Percentiles rank a stretch among this genome's conserved stretches.
Conservation (phyloP, 2,113 vertebrate genomes). For the Myanophis thanlyinensis region DNA sequence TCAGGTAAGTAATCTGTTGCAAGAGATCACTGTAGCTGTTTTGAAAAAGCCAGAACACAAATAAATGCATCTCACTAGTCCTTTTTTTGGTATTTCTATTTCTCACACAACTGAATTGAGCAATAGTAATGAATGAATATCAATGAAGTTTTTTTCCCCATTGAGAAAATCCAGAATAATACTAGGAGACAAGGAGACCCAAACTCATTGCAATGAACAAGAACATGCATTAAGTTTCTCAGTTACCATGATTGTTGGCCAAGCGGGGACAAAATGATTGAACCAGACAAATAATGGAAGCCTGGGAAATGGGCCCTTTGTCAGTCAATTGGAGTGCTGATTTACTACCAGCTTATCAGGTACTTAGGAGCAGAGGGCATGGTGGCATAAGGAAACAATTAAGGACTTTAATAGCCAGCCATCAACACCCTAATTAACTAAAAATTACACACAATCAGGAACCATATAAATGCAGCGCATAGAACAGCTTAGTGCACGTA, state of each 20-base stretch:
- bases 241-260: neutral
- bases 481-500: too few species aligned
- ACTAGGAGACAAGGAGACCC: neutral
- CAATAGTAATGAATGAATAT: neutral
- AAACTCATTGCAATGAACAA: neutral
- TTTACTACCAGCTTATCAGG: neutral
- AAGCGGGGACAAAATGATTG: neutral
- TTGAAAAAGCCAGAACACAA: neutral
- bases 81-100: neutral
- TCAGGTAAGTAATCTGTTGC: constrained; percentile 78
- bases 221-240: neutral
- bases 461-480: too few species aligned
- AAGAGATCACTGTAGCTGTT: neutral
- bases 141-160: neutral
- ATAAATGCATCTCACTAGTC: neutral
- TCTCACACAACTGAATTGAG: neutral
- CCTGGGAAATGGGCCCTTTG: neutral
- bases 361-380: neutral
- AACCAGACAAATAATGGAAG: neutral
- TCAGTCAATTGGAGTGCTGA: neutral
- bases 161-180: neutral
- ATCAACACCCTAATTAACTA: neutral
- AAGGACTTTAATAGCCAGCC: neutral
- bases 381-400: neutral
- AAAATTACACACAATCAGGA: too few species aligned